These are phyloP conservation scores for Actinia tenebrosa DNA, from an alignment of 64 coral and sea anemone genomes.

Conservation along the genomic window DNA sequence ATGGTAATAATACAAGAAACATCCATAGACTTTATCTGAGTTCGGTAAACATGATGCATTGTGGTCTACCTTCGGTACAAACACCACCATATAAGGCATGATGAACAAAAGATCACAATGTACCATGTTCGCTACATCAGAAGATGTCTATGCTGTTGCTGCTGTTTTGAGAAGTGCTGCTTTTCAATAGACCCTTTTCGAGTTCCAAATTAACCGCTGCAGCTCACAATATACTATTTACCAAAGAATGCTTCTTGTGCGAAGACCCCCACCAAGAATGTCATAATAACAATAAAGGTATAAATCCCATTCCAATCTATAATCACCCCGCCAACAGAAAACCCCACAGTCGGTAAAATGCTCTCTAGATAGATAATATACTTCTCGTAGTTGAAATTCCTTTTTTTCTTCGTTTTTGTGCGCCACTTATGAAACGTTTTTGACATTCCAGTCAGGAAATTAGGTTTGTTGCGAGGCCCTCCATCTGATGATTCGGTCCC, in stretches of 20 bases:
- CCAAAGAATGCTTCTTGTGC: conserved; percentile 94
- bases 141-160: too few species aligned
- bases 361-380: conserved; percentile 90
- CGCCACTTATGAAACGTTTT: conserved; percentile 93
- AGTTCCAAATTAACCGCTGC: not conserved
- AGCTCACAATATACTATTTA: not conserved
- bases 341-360: conserved; percentile 80
- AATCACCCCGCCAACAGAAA: conserved; percentile 86
- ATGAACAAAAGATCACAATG: too few species aligned
- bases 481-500: not conserved
- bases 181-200: too few species aligned
- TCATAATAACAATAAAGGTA: conserved; percentile 76
- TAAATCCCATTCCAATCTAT: conserved; percentile 87
- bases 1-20: too few species aligned
- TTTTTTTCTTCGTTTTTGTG: conserved; percentile 92
- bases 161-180: too few species aligned
- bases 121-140: too few species aligned
- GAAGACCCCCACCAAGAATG: conserved; percentile 81
- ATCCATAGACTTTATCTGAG: too few species aligned
- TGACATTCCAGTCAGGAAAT: conserved; percentile 73
- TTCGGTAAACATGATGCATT: too few species aligned
- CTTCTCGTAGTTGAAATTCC: conserved; percentile 89
- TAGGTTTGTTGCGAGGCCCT: not conserved
- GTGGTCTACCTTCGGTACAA: too few species aligned
- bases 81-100: too few species aligned